Evolutionary conservation across 2,888 invertebrate genomes (phyloP).

Genomic region (Rosalia funebris): DNA sequence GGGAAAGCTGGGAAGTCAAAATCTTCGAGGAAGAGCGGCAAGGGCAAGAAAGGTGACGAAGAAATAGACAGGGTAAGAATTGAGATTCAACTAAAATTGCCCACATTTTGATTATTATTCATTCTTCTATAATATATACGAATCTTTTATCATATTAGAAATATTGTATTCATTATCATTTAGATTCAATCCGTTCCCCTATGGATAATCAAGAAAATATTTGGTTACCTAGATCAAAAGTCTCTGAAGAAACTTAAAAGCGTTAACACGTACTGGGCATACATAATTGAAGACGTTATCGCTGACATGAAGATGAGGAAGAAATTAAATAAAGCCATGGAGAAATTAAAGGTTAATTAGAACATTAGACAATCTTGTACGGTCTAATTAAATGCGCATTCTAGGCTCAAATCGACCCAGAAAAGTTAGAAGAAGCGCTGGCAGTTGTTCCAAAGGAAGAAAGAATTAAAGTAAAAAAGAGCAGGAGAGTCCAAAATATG

Average conservation of each 20-base stretch:
- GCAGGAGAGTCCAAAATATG: not conserved
- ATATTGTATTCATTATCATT: constrained; percentile 4
- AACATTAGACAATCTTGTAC: not conserved
- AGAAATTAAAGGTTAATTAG: constrained; percentile 30
- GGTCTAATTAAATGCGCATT: too few species aligned
- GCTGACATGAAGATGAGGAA: constrained; percentile 45
- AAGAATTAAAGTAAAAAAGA: constrained; percentile 3
- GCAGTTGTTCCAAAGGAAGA: not conserved
- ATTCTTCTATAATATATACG: too few species aligned
- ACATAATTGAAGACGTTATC: constrained; percentile 41
- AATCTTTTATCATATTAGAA: not conserved
- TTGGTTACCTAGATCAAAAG: constrained; percentile 46
- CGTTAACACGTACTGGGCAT: constrained; percentile 49
- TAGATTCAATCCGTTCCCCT: constrained; percentile 51
- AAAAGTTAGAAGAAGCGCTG: not conserved
- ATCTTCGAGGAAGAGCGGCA: constrained; percentile 11
- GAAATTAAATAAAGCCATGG: constrained; percentile 39
- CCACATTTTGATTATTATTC: too few species aligned
- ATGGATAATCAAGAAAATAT: constrained; percentile 51
- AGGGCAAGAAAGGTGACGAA: constrained; percentile 17
- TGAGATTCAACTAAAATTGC: too few species aligned
- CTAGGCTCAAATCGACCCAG: constrained; percentile 10
- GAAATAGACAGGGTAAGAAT: not conserved
- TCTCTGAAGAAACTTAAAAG: constrained; percentile 43
- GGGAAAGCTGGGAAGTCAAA: constrained; percentile 7